A percentile compares a stretch with the other conserved stretches of the same genome.
These are phyloP conservation scores for Palaemon carinicauda DNA, from an alignment of 1,140 invertebrate species.

Conservation along the genomic window DNA sequence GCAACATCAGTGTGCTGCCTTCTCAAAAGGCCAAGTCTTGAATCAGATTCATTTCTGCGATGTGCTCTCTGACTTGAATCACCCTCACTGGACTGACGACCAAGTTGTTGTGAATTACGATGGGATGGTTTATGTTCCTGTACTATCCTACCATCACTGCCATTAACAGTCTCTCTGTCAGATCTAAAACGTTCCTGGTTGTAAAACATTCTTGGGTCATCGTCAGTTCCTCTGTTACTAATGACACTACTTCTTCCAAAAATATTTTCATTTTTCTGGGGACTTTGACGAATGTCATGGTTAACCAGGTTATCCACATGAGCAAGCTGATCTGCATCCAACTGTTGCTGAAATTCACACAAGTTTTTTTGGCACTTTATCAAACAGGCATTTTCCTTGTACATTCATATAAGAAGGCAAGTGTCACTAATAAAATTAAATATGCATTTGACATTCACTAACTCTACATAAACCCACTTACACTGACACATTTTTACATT, in stretches of 20 bases:
- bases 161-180: background rate
- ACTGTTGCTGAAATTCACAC: constrained; percentile 26
- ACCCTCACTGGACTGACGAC: constrained; percentile 10
- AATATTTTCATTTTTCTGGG: background rate
- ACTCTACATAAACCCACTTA: too few relatives aligned
- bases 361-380: constrained; percentile 2
- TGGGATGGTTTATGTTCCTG: background rate
- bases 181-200: background rate
- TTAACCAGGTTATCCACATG: constrained; percentile 22
- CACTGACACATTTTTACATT: too few relatives aligned
- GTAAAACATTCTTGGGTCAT: too few relatives aligned
- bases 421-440: background rate
- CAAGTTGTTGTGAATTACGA: constrained; percentile 14
- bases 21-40: constrained; percentile 37
- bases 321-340: constrained; percentile 14
- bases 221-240: background rate
- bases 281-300: constrained; percentile 9
- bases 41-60: constrained; percentile 61
- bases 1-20: constrained; percentile 58
- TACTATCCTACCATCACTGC: background rate
- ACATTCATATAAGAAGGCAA: background rate
- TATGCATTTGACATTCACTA: background rate
- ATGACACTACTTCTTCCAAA: constrained; percentile 9
- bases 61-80: constrained; percentile 47
- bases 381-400: background rate